Base-by-base conservation (phyloP, 2,888 invertebrate genomes). In the Macrophya annulata region DNA sequence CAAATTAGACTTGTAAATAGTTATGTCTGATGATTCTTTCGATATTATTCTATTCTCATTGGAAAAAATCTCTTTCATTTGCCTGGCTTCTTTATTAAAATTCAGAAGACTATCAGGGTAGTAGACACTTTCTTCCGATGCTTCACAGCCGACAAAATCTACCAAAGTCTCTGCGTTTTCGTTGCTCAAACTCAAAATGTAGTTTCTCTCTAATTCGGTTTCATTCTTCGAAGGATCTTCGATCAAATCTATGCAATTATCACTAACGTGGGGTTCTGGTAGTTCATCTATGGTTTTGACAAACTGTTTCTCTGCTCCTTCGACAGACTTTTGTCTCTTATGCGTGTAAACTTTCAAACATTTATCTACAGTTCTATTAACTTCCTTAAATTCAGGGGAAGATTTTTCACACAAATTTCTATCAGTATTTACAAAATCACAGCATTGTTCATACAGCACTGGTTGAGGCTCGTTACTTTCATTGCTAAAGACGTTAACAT, bases 291-390 rank as follows among this genome's bases (percentile, higher is more conserved):
- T 79, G 12, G 25, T n/a, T 65, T 76, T 74, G 2, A 40, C 51
- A 15, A 43, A 31, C 37, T 79, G 65, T 45, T 62, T 85, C 21
- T 62, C 88, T 87, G 86, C 82, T 87, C 86, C 86, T 62, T 90
- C 89, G n/a, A 59, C 37, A 21, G 62, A 81, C 43, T 62, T 90
- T 88, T 21, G 87, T 71, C 15, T 89, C 89, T 85, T 93, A 85
- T 91, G 92, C 21, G 91, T 91, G 79, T 93, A 93, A n/a, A 93
- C 93, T 85, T 91, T 90, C 48, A 91, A 89, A 85, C 92, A 92
- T 86, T 93, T 92, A n/a, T 91, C 92, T 21, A 92, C 89, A 59
- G 87, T 86, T 43, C 87, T 89, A 12, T 45, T 68, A 37, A 59
- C 72, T 43, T 79, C 65, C 45, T 84, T 72, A 15, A 79, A 84